Conservation (phyloP, 2,113 vertebrate genomes). For the Cebus imitator region DNA sequence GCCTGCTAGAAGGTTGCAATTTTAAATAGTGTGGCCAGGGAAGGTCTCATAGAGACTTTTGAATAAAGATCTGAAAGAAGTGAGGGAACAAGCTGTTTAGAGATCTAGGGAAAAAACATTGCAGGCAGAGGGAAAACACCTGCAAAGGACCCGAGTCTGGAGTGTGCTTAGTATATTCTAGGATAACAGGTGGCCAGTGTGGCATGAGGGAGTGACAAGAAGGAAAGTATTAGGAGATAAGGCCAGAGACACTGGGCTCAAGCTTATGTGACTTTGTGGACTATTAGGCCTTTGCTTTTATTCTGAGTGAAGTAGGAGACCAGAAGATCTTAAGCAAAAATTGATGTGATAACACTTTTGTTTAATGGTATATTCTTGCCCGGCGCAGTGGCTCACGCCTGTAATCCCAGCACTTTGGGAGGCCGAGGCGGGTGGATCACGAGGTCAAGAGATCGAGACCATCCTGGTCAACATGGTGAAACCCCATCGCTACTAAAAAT, state of each 20-base stretch:
- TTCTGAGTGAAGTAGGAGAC: neutral
- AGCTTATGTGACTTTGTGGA: too few relatives aligned
- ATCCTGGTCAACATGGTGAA: too few relatives aligned
- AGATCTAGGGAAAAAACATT: neutral
- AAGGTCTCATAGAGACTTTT: neutral
- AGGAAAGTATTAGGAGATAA: neutral
- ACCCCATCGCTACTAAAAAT: too few relatives aligned
- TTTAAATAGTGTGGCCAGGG: neutral
- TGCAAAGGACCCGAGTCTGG: neutral
- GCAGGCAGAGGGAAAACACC: neutral
- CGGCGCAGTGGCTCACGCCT: too few relatives aligned
- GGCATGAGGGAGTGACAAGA: neutral
- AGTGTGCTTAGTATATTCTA: neutral
- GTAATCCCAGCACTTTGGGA: too few relatives aligned
- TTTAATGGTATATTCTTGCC: neutral
- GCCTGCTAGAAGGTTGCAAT: neutral
- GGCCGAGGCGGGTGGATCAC: too few relatives aligned
- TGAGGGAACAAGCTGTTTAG: neutral
- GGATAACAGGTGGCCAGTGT: neutral
- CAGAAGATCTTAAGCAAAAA: neutral
- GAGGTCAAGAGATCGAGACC: too few relatives aligned
- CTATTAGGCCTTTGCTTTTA: neutral
- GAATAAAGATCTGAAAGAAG: neutral
- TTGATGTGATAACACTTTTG: neutral
- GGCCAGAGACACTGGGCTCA: neutral